Base-by-base conservation (phyloP, 2,113 vertebrate species). In the Corythaeola cristata region DNA sequence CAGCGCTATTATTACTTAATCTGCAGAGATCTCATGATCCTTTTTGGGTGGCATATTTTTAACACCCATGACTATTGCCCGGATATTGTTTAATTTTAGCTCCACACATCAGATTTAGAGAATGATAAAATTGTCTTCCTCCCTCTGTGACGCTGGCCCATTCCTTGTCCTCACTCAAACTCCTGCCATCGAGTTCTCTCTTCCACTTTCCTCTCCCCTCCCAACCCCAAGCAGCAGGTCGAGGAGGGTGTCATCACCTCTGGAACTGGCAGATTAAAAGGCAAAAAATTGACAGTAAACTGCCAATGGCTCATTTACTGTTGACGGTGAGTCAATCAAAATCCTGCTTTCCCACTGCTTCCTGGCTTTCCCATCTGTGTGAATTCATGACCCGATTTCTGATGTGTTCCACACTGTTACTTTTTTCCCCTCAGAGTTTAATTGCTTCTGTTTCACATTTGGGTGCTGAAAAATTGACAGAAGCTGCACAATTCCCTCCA, bases 401-500 rank as follows among this genome's bases (percentile, higher is more conserved):
- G 96, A 98, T 97, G 96, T 95, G 97, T 98, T 98, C 96, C 97
- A 98, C 95, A 50, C 97, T 94, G 96, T 96, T 97, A 97, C 95
- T 94, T 96, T 97, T 97, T 94, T 85, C 96, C 96, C 96, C 93
- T 95, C 94, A 60, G 97, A 97, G 94, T 97, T 98, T 97, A 98
- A 98, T 98, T 98, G 97, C 94, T 97, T 97, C 92, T 95, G 96
- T 96, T 98, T 98, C 93, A 93, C 97, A 96, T 98, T 97, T 97
- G 96, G 97, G 97, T 97, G 96, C 97, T 97, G 96, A 97, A 97
- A 97, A 97, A 94, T 96, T 98, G 96, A 97, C 97, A 98, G 97
- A 98, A 96, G 89, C 92, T 91, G 85, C 91, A 95, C 96, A 96
- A 94, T 97, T 97, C 97, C 97, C 96, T 97, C 94, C 95, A 97